Evolutionary conservation across 2,888 invertebrate genomes (phyloP), one percentile per base, ranked within the genome.

Genomic region (Drosophila diplacantha): DNA sequence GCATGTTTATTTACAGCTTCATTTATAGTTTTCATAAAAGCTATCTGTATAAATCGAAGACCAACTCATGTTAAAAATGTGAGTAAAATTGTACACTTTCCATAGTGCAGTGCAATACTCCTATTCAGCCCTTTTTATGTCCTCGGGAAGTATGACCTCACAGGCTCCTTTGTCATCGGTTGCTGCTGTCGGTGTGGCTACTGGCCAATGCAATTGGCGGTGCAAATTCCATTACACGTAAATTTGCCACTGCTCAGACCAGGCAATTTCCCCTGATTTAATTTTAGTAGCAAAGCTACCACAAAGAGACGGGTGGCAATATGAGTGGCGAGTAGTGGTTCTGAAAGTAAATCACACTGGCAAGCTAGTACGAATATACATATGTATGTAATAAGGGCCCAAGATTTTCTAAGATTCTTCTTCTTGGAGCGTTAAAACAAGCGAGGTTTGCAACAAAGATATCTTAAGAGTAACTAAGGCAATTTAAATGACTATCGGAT

Each of bases 201-300:
- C 73, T 72, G 65, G 70, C 68, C 76, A 76, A 76, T 75, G 75
- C 75, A 76, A 75, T 75, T 75, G 75, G 57, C 74, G 74, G 71
- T 55, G 41, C 51, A 79, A 79, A 75, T 79, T 75, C 74, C 67
- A 75, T 75, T 75, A 75, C 63, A 53, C 54, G 44, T 53, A 52
- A 72, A 69, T 75, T 75, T 60, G 39, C 67, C 64, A 60, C 73
- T 63, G 46, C 63, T 49, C 55, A 65, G 39, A 38, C 53, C 54
- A 62, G 78, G 75, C 75, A 75, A 74, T 75, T 77, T 72, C 61
- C 26, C 54, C 55, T 68, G 71, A 79, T 75, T 79, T 74, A 55
- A 75, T 75, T 79, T 31, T 43, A 24, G 43, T 2, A 50, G 49
- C 34, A 49, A 49, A 49, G 44, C 32, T 38, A 49, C 29, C 53